Evolutionary conservation across 2,113 vertebrate genomes (phyloP), one percentile per base, ranked within the genome.

Genomic region (Galeopterus variegatus): DNA sequence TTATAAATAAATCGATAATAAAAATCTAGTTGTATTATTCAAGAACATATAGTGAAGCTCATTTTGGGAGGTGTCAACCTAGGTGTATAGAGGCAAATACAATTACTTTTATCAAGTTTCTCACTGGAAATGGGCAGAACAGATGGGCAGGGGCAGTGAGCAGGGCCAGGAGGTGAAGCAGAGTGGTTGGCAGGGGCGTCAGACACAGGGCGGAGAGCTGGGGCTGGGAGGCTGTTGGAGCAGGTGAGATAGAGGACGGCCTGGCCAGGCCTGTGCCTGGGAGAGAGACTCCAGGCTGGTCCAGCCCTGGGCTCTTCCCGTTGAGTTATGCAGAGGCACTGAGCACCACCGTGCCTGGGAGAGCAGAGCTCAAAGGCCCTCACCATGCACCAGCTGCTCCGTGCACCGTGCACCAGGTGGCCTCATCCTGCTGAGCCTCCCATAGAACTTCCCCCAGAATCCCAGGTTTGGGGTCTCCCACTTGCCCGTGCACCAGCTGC

Each of bases 271-370:
- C n/a, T 56, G 10, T 31, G 54, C 41, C 41, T 41, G 41, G 41
- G 41, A 41, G 41, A 41, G 41, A 41, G 41, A 41, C 41, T 41
- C 54, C 67, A 58, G 54, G 58, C 36, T 26, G 17, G 13, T 45
- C 64, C 56, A 3, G 5, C 6, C 26, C 52, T 3, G 8, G 52
- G 26, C 28, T 67, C 45, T 52, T 56, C 18, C 83, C n/a, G 12
- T 67, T 28, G 69, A 92, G 50, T 23, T 0, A 17, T n/a, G 15
- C 75, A 13, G 24, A 65, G 85, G 64, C 24, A 3, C 84, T 10
- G 3, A 69, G 76, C 4, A 4, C 52, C 0, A 8, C 54, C 0
- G 0, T 75, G 31, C 60, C 31, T 6, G 18, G 65, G 69, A 76
- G 56, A 41, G 17, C 17, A 54, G 65, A 64, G 21, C 26, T 26